These are phyloP conservation scores for Forbesichthys agassizii DNA, from an alignment of 2,113 vertebrate genomes.

Conservation along the genomic window DNA sequence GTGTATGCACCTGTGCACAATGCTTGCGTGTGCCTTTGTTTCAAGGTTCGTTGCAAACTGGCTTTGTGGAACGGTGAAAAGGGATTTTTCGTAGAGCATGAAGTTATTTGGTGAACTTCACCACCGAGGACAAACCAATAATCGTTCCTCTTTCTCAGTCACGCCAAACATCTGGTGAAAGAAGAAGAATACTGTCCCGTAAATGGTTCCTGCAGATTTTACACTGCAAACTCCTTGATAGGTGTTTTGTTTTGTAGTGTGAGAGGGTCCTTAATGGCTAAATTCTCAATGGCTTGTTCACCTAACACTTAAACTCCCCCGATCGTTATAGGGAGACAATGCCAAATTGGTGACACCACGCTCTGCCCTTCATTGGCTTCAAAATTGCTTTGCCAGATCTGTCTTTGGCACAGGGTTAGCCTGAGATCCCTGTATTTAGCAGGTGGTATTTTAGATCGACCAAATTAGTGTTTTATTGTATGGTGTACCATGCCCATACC, in stretches of 20 bases:
- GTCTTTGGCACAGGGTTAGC: constrained; percentile 19
- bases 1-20: neutral
- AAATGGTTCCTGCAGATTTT: constrained; percentile 8
- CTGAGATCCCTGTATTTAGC: constrained; percentile 8
- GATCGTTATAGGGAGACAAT: constrained; percentile 6
- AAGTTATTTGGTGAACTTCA: constrained; percentile 30
- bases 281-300: too few relatives aligned
- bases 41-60: neutral
- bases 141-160: neutral
- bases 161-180: too few relatives aligned
- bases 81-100: neutral
- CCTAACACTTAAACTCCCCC: neutral
- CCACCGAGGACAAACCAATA: constrained; percentile 11
- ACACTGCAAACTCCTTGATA: too few relatives aligned
- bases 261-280: too few relatives aligned
- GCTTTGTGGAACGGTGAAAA: too few relatives aligned
- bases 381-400: constrained; percentile 23
- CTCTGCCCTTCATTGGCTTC: constrained; percentile 29
- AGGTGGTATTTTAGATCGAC: constrained; percentile 17
- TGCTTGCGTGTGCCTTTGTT: neutral
- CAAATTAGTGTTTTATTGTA: constrained; percentile 29
- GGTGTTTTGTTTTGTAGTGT: too few relatives aligned
- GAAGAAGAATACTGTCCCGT: neutral
- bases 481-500: constrained; percentile 1
- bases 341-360: constrained; percentile 37